These are phyloP conservation scores for Ptychochromis oligacanthus DNA, from an alignment of 2,113 vertebrate species.

Conservation along the genomic window DNA sequence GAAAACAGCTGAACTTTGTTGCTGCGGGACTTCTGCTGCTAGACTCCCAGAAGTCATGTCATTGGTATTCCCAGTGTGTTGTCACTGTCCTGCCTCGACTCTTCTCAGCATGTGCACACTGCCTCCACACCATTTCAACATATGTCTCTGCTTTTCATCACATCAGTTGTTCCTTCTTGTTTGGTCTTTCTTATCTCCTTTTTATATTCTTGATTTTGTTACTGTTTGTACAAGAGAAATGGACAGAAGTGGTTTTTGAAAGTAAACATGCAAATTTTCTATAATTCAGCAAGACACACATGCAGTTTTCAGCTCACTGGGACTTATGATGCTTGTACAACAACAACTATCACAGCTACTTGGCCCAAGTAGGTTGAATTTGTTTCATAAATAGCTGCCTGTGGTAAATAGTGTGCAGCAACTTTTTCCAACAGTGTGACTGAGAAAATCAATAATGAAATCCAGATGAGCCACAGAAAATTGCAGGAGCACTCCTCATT, in stretches of 20 bases:
- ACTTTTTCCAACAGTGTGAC: not conserved
- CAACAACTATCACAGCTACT: not conserved
- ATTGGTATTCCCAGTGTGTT: constrained; percentile 64
- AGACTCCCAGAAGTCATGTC: constrained; percentile 40
- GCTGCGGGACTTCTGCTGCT: constrained; percentile 20
- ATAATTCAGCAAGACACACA: not conserved
- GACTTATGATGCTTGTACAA: not conserved
- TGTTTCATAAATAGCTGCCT: not conserved
- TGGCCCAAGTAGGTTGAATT: not conserved
- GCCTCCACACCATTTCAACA: constrained; percentile 12
- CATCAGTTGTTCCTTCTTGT: not conserved
- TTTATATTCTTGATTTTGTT: not conserved
- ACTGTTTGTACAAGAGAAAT: not conserved
- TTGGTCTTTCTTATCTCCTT: not conserved
- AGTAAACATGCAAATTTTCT: not conserved
- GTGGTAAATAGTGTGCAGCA: not conserved
- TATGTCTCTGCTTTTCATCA: not conserved
- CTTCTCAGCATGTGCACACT: constrained; percentile 17
- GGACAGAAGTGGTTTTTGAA: not conserved
- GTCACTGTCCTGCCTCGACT: constrained; percentile 20
- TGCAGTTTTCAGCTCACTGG: not conserved
- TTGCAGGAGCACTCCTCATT: not conserved
- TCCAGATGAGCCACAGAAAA: not conserved
- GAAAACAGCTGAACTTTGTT: constrained; percentile 43
- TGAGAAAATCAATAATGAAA: not conserved